Evolutionary conservation across 2,888 invertebrate genomes (phyloP), one percentile per base, ranked within the genome.

Genomic region (Chouioia cunea): DNA sequence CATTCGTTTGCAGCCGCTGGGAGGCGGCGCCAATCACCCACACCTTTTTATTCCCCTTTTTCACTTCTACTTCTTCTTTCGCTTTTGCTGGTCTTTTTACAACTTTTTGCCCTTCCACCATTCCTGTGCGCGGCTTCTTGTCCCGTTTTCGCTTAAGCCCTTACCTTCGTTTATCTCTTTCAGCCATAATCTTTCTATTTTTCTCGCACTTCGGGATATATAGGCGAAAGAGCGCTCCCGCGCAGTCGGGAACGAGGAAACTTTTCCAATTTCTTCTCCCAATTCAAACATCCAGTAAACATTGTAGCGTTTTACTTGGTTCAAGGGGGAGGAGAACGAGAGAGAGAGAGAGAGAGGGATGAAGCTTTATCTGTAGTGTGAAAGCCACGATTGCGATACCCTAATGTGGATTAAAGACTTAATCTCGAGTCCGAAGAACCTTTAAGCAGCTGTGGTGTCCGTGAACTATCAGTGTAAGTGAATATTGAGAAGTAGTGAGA

Each of bases 221-320:
- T 36, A 36, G 36, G 36, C 36, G 46, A 16, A 18, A 53, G 6
- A 47, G 53, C 43, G 18, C 44, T 44, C 20, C 46, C 18, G 47
- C 20, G 16, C 43, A 18, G 16, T 16, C 18, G 15, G 20, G 68
- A 69, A 67, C 58, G 70, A 70, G 72, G 60, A 76, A 80, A 80
- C 79, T 80, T 80, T 80, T 80, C 77, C 79, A 79, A 80, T 80
- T 79, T 79, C 76, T 78, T 75, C 70, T 62, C 67, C 70, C 76
- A 76, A 77, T 77, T 76, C 74, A 75, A 76, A 78, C 75, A 72
- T 72, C 69, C 74, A 74, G 77, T 78, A 77, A 79, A 77, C 74
- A 75, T 65, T 70, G 56, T 65, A 65, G 54, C 54, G 47, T 57
- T 27, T 23, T 22, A 44, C 43, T 57, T 62, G 23, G 18, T n/a